A percentile compares a stretch with the other conserved stretches of the same genome.
These are phyloP conservation scores for Galeopsomyia nigrocyanea DNA, from an alignment of 2,888 invertebrate species.

Conservation along the genomic window DNA sequence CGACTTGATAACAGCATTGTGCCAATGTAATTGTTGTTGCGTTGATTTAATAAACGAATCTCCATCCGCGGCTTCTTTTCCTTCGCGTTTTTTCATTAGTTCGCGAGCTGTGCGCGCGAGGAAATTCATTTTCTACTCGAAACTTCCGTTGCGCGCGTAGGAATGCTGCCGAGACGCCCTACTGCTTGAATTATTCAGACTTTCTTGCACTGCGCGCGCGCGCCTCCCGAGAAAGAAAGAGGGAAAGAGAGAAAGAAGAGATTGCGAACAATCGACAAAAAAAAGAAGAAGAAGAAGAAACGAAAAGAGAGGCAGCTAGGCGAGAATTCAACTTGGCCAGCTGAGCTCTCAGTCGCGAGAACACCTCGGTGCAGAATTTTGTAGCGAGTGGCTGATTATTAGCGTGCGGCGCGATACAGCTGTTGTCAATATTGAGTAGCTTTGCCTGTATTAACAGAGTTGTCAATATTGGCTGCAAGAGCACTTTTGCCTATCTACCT, in stretches of 20 bases:
- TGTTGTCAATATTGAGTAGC: conserved; percentile 28
- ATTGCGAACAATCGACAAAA: conserved; percentile 5
- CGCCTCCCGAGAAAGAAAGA: background rate
- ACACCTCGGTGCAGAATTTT: conserved; percentile 29
- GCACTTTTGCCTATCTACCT: too few relatives aligned
- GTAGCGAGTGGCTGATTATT: conserved; percentile 22
- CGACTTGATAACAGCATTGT: too few relatives aligned
- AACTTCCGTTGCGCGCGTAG: conserved; percentile 2
- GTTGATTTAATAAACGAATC: too few relatives aligned
- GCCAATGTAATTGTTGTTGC: too few relatives aligned
- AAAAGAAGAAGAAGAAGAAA: conserved; percentile 1
- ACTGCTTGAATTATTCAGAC: conserved; percentile 35
- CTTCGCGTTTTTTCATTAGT: background rate
- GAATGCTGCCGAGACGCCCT: conserved; percentile 13
- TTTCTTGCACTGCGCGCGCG: conserved; percentile 10
- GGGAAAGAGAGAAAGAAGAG: background rate
- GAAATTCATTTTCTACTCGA: conserved; percentile 35
- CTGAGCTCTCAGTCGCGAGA: conserved; percentile 10
- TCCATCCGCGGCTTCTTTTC: too few relatives aligned
- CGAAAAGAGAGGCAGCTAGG: conserved; percentile 17
- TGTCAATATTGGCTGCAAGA: too few relatives aligned
- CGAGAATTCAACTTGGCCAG: conserved; percentile 26
- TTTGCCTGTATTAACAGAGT: background rate
- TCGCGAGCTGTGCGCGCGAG: background rate
- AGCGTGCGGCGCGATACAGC: conserved; percentile 12